Base-by-base conservation (phyloP, 2,797 vertebrate genomes). In the Hypotaenidia philippensis region DNA sequence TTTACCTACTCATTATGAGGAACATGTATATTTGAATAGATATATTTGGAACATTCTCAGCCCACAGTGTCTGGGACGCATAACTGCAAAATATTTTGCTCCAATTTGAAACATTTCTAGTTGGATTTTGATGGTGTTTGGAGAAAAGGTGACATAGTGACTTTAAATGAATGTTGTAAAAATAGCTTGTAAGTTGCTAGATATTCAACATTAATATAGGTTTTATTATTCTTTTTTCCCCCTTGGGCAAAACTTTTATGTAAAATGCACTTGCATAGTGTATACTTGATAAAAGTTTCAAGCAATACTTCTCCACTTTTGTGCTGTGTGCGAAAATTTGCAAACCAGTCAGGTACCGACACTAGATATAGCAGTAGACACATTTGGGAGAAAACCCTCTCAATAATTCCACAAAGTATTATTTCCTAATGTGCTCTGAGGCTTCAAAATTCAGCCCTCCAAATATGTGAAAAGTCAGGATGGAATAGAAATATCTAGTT, bases 401-500 rank as follows among this genome's bases (percentile, higher is more conserved):
- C 72, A 83, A 38, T 60, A 82, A 82, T 87, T 34, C 79, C 60
- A 71, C 61, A 93, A 90, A 87, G 72, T 94, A 78, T 64, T 92
- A 82, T 97, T 95, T 96, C 76, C 82, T 94, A 86, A 75, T 63
- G 50, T 82, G 76, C 59, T 86, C 86, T 83, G 89, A 93, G 61
- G 79, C 94, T 95, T 95, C 40, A 57, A 83, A 93, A 89, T 81
- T 83, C 91, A 94, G 34, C 52, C 65, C 78, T 88, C 69, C 57
- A 93, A 87, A 89, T 92, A 90, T 36, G 47, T 91, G 83, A 91
- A 83, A 87, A 95, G 77, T 92, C 96, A 94, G 87, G 68, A 81
- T 83, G 90, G 77, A 87, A 94, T 91, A 94, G 92, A 93, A 97
- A 94, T 94, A 96, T 74, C 85, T 92, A 80, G 34, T 52, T 89